Conservation (phyloP, 2,113 vertebrate genomes). For the Ailurus styani region DNA sequence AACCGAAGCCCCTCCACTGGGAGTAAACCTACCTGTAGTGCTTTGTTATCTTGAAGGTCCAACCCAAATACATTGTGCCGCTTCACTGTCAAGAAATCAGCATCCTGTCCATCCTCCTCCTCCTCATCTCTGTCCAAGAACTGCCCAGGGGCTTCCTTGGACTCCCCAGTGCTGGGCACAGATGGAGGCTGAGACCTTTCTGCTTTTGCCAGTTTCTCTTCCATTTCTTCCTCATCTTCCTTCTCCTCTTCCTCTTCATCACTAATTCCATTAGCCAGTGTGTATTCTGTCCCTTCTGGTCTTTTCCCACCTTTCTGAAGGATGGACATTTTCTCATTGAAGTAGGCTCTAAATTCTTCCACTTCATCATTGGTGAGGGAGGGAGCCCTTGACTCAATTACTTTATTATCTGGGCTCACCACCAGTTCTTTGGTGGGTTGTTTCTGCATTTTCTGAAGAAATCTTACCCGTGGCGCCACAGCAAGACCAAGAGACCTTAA, state of each 20-base stretch:
- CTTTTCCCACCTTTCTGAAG: slow-evolving; percentile 49
- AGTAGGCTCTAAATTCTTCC: slow-evolving; percentile 78
- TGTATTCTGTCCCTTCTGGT: slow-evolving; percentile 26
- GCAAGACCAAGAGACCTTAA: slow-evolving; percentile 93
- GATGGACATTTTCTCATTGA: slow-evolving; percentile 73
- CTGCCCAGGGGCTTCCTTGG: not conserved
- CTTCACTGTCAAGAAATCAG: slow-evolving; percentile 92
- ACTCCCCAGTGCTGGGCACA: not conserved
- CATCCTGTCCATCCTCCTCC: slow-evolving; percentile 79
- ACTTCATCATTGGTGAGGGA: slow-evolving; percentile 78
- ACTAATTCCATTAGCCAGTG: slow-evolving; percentile 18
- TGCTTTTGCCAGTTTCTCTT: slow-evolving; percentile 32
- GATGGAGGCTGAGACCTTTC: not conserved
- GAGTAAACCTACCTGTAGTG: slow-evolving; percentile 77
- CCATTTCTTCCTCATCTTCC: slow-evolving; percentile 16
- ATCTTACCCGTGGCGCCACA: slow-evolving; percentile 93
- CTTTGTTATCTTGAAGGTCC: slow-evolving; percentile 58
- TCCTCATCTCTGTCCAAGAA: slow-evolving; percentile 72
- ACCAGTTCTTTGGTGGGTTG: slow-evolving; percentile 55
- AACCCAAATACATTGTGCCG: slow-evolving; percentile 90
- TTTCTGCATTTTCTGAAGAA: slow-evolving; percentile 87
- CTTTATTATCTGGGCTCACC: not conserved
- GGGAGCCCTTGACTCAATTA: not conserved
- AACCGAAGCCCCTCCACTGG: not conserved
- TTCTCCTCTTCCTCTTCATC: slow-evolving; percentile 55